phyloP scores from a whole-genome alignment of 1,140 invertebrate genomes.

The Melitaea cinxia region DNA sequence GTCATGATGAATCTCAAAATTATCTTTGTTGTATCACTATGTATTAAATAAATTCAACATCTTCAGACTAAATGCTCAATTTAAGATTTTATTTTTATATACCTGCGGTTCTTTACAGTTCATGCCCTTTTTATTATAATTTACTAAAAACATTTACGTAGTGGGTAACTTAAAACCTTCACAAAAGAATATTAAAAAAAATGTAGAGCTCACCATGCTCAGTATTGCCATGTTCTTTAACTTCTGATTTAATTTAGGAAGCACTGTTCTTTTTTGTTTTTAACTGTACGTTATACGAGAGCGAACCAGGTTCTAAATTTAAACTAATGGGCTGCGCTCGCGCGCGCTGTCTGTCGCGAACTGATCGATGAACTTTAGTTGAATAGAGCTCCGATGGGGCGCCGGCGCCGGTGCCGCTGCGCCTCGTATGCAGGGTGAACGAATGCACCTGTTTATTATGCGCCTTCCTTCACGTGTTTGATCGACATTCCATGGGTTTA shows the following conservation, averaged over 20 bases:
- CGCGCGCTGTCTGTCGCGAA: conserved; percentile 62
- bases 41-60: no score
- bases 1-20: no score
- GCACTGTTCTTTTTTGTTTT: conserved; percentile 57
- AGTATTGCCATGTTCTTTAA: conserved; percentile 59
- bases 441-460: conserved; percentile 57
- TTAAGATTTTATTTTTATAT: neutral
- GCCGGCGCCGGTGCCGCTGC: conserved; percentile 50
- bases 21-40: no score
- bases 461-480: conserved; percentile 40
- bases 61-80: no score
- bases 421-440: conserved; percentile 40
- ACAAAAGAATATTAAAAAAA: neutral
- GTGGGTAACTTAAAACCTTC: neutral
- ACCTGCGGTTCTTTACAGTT: neutral
- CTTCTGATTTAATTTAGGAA: conserved; percentile 65
- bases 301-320: conserved; percentile 36
- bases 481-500: conserved; percentile 67
- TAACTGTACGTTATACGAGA: conserved; percentile 39
- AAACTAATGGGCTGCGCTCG: conserved; percentile 45
- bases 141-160: neutral
- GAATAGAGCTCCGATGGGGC: conserved; percentile 42
- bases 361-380: conserved; percentile 70
- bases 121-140: conserved; percentile 1
- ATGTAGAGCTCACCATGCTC: conserved; percentile 52